Base-by-base conservation (phyloP, 1,140 invertebrate genomes). In the Melitaea cinxia region DNA sequence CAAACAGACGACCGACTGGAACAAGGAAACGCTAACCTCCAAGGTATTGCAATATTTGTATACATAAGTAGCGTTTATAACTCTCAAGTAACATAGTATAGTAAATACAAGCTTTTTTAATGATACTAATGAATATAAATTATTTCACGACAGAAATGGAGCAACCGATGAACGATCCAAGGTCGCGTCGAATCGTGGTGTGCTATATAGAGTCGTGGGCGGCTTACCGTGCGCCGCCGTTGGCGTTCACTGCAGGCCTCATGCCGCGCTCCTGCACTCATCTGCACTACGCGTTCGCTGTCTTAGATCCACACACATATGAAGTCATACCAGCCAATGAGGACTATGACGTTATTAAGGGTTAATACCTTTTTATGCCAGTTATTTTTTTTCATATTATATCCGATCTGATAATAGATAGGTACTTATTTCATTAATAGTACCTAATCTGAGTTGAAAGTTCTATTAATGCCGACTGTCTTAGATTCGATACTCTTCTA, bases 211-310 rank as follows among this genome's bases (percentile, higher is more conserved):
- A 95, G 75, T 93, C 94, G 0, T 93, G 92, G 86, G 92, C 95
- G 0, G 92, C 92, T 3, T 94, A 95, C 73, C 90, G 95, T 10
- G 91, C 92, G 21, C 93, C 94, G 26, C 95, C 95, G 0, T 91
- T 95, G 52, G 91, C 93, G 1, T 94, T 96, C 73, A 93, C 91
- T 6, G 89, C 92, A n/a, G 91, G 94, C 57, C 89, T 97, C 4
- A 94, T 96, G 35, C 93, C 94, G 0, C 92, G 94, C n/a, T 82
- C 87, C 12, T 97, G 96, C 87, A 96, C 96, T 4, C 96, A 97
- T 82, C 83, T 97, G 6, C 93, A 97, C 56, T 97, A 97, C 76
- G 94, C 94, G 6, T 96, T 95, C 70, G 95, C 96, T 1, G 93
- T 93, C 7, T 71, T 96, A 69, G 94, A 96, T 75, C 93, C 94